These are phyloP conservation scores for Apotomis capreana DNA, from an alignment of 2,888 invertebrate species.

Conservation along the genomic window DNA sequence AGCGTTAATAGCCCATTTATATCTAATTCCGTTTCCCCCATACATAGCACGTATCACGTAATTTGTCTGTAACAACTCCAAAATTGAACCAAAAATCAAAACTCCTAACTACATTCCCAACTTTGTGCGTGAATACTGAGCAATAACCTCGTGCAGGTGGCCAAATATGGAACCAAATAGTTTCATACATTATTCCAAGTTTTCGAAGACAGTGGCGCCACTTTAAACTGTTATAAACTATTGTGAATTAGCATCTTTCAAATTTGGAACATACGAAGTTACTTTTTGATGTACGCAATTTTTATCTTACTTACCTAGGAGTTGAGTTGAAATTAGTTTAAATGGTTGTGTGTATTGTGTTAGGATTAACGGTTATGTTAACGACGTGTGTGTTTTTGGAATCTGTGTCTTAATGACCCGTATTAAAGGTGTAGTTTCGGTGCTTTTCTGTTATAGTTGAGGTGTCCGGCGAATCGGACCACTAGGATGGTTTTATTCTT, in stretches of 20 bases:
- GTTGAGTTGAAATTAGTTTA: slow-evolving; percentile 4
- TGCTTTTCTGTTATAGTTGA: slow-evolving; percentile 10
- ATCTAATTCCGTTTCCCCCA: neutral
- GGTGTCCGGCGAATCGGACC: slow-evolving; percentile 38
- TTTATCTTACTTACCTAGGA: neutral
- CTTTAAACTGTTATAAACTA: slow-evolving; percentile 11
- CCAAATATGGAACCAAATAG: slow-evolving; percentile 18
- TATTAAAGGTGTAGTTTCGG: slow-evolving; percentile 5
- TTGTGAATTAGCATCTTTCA: neutral
- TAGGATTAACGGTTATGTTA: neutral
- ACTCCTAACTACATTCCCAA: slow-evolving; percentile 24
- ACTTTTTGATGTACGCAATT: neutral
- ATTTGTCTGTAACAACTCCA: slow-evolving; percentile 10
- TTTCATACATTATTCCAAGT: neutral
- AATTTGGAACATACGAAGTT: neutral
- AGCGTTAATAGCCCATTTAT: neutral
- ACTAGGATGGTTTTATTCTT: slow-evolving; percentile 76
- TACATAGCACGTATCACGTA: slow-evolving; percentile 8
- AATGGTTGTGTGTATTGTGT: neutral
- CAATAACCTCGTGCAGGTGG: slow-evolving; percentile 3
- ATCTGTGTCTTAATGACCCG: slow-evolving; percentile 6
- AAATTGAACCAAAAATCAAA: slow-evolving; percentile 31
- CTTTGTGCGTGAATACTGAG: slow-evolving; percentile 3
- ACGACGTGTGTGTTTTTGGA: neutral
- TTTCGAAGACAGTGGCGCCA: slow-evolving; percentile 31